These are phyloP conservation scores for Elaphurus davidianus DNA, from an alignment of 2,113 vertebrate genomes.

Conservation along the genomic window DNA sequence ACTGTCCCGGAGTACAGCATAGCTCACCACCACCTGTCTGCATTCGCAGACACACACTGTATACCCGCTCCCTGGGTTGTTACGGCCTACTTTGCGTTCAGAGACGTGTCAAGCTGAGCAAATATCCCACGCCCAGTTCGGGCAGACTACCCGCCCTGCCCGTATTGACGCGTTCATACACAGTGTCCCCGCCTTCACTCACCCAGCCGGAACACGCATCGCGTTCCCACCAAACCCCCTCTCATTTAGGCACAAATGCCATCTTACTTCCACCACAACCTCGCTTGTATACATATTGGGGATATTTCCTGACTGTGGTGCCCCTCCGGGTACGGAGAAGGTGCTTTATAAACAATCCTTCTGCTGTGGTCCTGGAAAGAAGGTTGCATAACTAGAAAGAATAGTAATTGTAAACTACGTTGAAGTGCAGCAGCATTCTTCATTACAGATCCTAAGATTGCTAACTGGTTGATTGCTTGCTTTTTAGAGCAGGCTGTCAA, in stretches of 20 bases:
- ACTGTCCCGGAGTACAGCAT: neutral
- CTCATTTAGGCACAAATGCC: neutral
- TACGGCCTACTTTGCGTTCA: neutral
- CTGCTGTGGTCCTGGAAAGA: neutral
- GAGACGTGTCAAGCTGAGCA: neutral
- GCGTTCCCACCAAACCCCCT: no score
- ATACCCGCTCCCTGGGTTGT: neutral
- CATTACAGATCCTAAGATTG: neutral
- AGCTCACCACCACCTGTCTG: neutral
- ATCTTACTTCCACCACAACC: neutral
- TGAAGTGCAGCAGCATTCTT: neutral
- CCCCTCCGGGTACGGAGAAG: neutral
- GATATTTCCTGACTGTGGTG: neutral
- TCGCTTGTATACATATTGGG: neutral
- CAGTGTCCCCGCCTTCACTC: neutral
- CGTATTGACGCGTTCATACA: neutral
- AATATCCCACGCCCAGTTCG: neutral
- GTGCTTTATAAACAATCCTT: neutral
- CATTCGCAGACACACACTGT: neutral
- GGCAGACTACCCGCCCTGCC: rapidly evolving
- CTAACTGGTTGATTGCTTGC: neutral
- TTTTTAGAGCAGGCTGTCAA: neutral
- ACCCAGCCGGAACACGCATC: neutral
- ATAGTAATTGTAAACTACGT: neutral
- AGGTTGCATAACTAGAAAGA: neutral